Conservation (phyloP, 1,140 invertebrate species). For the Monochamus saltuarius region DNA sequence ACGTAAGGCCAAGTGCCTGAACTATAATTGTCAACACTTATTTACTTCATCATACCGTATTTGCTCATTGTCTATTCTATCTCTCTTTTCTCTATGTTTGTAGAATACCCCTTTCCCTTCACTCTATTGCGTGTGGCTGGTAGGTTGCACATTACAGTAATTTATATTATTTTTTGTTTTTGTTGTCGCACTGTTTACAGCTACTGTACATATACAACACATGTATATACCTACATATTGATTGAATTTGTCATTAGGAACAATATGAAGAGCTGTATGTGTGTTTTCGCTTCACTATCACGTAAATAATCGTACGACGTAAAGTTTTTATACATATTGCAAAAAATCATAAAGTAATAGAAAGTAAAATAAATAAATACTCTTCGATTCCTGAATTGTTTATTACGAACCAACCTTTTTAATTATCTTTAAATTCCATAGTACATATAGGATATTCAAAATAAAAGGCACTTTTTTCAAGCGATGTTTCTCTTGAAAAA, state of each 20-base stretch:
- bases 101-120: slow-evolving; percentile 31
- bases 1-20: slow-evolving; percentile 61
- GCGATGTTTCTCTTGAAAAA: too few relatives aligned
- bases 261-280: not conserved
- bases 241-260: not conserved
- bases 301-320: too few relatives aligned
- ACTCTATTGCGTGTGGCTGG: slow-evolving; percentile 53
- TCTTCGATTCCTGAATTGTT: too few relatives aligned
- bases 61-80: not conserved
- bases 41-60: not conserved
- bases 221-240: slow-evolving; percentile 22
- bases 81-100: slow-evolving; percentile 10
- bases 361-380: too few relatives aligned
- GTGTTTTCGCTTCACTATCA: too few relatives aligned
- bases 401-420: too few relatives aligned
- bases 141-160: slow-evolving; percentile 49
- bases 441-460: too few relatives aligned
- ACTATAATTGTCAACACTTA: slow-evolving; percentile 16
- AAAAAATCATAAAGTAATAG: too few relatives aligned
- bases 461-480: too few relatives aligned
- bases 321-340: too few relatives aligned
- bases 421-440: too few relatives aligned
- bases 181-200: slow-evolving; percentile 23
- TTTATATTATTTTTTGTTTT: slow-evolving; percentile 20
- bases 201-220: slow-evolving; percentile 17